phyloP scores from a whole-genome alignment of 2,797 vertebrate species.

The Melanotaenia parkinsoni region DNA sequence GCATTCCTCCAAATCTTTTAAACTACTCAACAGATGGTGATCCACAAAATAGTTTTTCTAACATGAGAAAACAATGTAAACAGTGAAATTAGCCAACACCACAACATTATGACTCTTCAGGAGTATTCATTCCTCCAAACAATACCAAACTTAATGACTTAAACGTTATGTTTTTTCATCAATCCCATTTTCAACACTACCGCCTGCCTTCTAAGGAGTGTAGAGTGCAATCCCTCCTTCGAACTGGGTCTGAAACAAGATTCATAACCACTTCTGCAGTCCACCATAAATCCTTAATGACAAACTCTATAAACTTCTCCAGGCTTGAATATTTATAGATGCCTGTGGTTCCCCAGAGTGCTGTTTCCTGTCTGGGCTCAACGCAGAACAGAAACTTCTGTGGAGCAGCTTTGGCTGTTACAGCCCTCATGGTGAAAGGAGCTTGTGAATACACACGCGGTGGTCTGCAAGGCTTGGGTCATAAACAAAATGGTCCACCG shows the following conservation, averaged over 20 bases:
- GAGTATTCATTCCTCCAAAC: conserved; percentile 54
- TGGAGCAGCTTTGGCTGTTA: conserved; percentile 61
- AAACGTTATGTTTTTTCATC: conserved; percentile 58
- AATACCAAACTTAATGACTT: conserved; percentile 57
- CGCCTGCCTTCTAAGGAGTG: conserved; percentile 45
- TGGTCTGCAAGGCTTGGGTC: conserved; percentile 65
- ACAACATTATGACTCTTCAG: conserved; percentile 36
- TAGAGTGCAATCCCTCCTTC: conserved; percentile 13
- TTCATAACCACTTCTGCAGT: conserved; percentile 71
- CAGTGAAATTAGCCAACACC: conserved; percentile 27
- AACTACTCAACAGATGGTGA: conserved; percentile 63
- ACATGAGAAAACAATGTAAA: conserved; percentile 21
- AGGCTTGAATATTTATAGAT: conserved; percentile 83
- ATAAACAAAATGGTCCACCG: conserved; percentile 71
- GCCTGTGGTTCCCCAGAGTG: conserved; percentile 80
- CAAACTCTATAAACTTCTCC: conserved; percentile 82
- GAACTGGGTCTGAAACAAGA: conserved; percentile 46
- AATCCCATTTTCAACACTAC: conserved; percentile 53
- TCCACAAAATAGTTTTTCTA: conserved; percentile 42
- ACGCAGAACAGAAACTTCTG: conserved; percentile 72
- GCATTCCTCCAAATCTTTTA: conserved; percentile 45
- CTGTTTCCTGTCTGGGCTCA: conserved; percentile 77
- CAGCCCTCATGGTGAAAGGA: conserved; percentile 57
- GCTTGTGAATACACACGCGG: conserved; percentile 56
- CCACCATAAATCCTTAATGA: conserved; percentile 83